Conservation (phyloP, 2,888 invertebrate genomes). For the Apomyelois bistriatella region DNA sequence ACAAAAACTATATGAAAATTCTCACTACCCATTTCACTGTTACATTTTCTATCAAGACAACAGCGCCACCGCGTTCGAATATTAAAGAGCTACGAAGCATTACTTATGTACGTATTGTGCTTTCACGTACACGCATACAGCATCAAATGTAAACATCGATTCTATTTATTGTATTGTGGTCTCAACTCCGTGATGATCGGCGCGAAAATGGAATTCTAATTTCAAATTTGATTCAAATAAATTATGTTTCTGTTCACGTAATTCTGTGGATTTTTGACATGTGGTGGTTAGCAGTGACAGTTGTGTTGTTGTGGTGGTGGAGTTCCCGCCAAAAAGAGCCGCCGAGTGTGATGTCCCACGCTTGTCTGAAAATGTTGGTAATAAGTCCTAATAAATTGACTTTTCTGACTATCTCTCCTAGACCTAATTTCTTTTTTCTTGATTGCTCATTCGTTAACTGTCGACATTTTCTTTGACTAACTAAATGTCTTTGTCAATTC, state of each 20-base stretch:
- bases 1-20: conserved; percentile 17
- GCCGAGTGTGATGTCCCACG: conserved; percentile 48
- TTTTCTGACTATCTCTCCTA: no score
- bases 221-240: background rate
- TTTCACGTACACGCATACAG: conserved; percentile 44
- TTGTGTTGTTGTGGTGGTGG: conserved; percentile 70
- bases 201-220: background rate
- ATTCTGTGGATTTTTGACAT: conserved; percentile 41
- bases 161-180: conserved; percentile 22
- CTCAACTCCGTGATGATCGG: conserved; percentile 8
- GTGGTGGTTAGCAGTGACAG: conserved; percentile 64
- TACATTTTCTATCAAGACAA: conserved; percentile 28
- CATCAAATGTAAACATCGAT: conserved; percentile 26
- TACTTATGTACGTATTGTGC: conserved; percentile 38
- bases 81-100: conserved; percentile 34
- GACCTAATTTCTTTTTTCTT: no score
- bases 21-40: conserved; percentile 14
- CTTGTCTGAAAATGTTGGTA: conserved; percentile 68
- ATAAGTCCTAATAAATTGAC: conserved; percentile 24
- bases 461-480: no score
- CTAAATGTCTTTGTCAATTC: conserved; percentile 12
- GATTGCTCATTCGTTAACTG: no score
- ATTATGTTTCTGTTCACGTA: conserved; percentile 8
- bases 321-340: conserved; percentile 63
- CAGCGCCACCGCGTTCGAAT: conserved; percentile 35